Conservation (phyloP, 23 tunicate species). For the Phallusia fumigata region DNA sequence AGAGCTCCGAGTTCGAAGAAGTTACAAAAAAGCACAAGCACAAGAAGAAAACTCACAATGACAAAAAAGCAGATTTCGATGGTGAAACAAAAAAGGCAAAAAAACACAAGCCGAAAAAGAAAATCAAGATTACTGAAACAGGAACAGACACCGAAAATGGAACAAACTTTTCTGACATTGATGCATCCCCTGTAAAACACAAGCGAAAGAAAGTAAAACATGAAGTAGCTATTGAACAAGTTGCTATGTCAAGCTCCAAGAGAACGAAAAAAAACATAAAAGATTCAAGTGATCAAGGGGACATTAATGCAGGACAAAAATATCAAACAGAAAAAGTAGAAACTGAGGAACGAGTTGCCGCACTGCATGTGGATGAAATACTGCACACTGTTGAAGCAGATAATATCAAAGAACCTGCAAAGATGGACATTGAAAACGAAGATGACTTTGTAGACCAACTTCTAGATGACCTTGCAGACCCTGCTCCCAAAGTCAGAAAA, state of each 20-base stretch:
- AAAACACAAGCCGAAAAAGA: constrained; percentile 2
- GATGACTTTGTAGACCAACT: constrained; percentile 10
- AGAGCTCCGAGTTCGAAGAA: neutral
- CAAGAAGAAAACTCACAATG: constrained; percentile 32
- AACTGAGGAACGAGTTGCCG: neutral
- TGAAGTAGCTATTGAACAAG: neutral
- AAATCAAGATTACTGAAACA: neutral
- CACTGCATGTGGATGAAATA: no score
- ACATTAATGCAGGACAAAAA: neutral
- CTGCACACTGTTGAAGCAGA: neutral
- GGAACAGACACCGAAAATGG: neutral
- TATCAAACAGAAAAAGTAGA: neutral
- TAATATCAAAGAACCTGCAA: neutral
- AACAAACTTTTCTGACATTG: neutral
- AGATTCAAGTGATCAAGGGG: constrained; percentile 10
- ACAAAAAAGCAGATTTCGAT: neutral
- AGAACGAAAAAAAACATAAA: neutral
- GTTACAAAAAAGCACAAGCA: constrained; percentile 22
- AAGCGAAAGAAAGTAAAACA: constrained; percentile 8
- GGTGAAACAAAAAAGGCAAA: neutral
- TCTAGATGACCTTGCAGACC: constrained; percentile 3
- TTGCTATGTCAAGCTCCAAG: neutral
- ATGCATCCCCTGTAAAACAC: neutral
- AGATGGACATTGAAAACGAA: neutral
- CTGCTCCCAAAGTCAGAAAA: neutral